These are phyloP conservation scores for Hafferia zeledoni DNA, from an alignment of 2,797 vertebrate genomes.

Conservation along the genomic window DNA sequence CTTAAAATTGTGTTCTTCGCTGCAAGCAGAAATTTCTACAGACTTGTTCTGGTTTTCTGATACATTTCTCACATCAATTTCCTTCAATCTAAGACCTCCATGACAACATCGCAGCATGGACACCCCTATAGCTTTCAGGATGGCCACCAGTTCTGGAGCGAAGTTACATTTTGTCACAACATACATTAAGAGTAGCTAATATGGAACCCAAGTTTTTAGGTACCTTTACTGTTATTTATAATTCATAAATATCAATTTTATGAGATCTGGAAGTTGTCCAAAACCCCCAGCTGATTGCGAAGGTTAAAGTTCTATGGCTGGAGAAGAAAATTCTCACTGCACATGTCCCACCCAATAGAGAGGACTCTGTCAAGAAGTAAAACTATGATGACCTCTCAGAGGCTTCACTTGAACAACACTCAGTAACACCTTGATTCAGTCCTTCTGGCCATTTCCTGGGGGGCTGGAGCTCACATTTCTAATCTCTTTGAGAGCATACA, in stretches of 20 bases:
- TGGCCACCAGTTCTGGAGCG: background rate
- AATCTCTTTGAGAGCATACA: background rate
- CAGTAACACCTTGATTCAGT: background rate
- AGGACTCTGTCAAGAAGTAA: background rate
- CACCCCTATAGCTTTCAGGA: background rate
- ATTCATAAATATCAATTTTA: background rate
- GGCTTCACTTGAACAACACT: background rate
- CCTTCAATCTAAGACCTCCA: background rate
- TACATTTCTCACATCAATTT: background rate
- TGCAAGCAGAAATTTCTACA: background rate
- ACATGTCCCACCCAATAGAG: background rate
- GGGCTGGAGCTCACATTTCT: background rate
- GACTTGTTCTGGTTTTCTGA: background rate
- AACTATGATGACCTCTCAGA: rapidly evolving
- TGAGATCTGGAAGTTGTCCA: background rate
- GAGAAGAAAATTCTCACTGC: background rate
- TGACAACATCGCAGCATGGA: background rate
- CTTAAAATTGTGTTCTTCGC: background rate
- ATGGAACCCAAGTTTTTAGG: background rate
- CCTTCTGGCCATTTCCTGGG: background rate
- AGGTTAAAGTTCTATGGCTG: background rate
- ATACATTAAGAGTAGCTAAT: background rate
- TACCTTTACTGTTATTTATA: background rate
- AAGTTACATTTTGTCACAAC: background rate
- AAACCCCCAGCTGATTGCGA: background rate